Evolutionary conservation across 2,888 invertebrate species (phyloP).

Genomic region (Lepidonotus clava): DNA sequence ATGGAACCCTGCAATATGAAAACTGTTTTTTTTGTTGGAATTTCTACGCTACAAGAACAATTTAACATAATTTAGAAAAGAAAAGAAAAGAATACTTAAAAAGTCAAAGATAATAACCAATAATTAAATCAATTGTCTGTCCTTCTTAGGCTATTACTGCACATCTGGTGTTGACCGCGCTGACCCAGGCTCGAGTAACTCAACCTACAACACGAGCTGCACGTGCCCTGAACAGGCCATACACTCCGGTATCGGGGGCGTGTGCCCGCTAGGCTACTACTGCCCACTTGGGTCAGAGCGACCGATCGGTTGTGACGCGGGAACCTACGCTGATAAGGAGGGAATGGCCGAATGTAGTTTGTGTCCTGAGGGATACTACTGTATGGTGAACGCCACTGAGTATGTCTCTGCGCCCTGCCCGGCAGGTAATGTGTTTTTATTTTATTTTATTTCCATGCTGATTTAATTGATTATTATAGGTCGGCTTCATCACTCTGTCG

Average conservation of each 20-base stretch:
- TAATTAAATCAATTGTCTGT: background rate
- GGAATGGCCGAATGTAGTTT: slow-evolving; percentile 65
- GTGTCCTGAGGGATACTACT: slow-evolving; percentile 71
- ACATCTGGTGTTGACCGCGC: slow-evolving; percentile 75
- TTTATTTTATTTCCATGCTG: too few species aligned
- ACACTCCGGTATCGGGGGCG: slow-evolving; percentile 73
- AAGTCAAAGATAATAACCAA: background rate
- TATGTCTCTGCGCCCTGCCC: slow-evolving; percentile 68
- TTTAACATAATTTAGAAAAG: background rate
- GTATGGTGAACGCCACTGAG: slow-evolving; percentile 68
- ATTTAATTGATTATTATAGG: too few species aligned
- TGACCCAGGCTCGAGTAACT: slow-evolving; percentile 69
- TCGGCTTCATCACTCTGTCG: too few species aligned
- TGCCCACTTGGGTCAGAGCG: slow-evolving; percentile 69
- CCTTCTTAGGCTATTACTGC: slow-evolving; percentile 76
- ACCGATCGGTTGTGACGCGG: slow-evolving; percentile 67
- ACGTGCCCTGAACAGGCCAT: slow-evolving; percentile 70
- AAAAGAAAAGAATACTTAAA: too few species aligned
- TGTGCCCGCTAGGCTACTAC: slow-evolving; percentile 75
- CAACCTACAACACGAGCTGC: slow-evolving; percentile 66
- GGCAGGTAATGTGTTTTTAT: slow-evolving; percentile 66
- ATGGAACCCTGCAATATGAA: too few species aligned
- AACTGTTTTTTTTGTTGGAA: too few species aligned
- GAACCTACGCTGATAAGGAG: slow-evolving; percentile 68
- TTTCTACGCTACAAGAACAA: too few species aligned